Percentiles rank a stretch among this genome's conserved stretches.
Conservation (phyloP, 2,797 vertebrate species). For the Epinephelus awoara region DNA sequence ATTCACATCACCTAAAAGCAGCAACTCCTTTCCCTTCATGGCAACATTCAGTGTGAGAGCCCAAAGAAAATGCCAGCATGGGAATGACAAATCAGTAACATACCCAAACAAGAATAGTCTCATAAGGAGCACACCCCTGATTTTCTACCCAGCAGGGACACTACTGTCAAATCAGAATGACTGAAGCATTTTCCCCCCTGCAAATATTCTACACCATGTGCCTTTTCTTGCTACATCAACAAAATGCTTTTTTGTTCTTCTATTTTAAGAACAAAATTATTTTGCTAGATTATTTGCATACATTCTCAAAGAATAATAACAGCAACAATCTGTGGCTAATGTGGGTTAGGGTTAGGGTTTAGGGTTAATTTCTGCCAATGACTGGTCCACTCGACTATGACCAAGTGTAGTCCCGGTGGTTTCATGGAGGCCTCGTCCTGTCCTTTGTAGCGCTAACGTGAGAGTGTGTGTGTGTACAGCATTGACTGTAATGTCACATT, state of each 20-base stretch:
- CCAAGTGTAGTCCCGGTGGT: slow-evolving; percentile 12
- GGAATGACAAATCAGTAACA: slow-evolving; percentile 5
- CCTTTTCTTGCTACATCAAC: neutral
- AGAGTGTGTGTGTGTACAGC: slow-evolving; percentile 12
- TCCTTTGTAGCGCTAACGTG: slow-evolving; percentile 30
- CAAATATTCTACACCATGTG: neutral
- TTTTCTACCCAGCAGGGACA: slow-evolving; percentile 2
- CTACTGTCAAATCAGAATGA: neutral
- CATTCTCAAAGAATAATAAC: neutral
- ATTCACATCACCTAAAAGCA: slow-evolving; percentile 9
- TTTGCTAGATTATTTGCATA: neutral
- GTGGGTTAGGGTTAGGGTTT: too few species aligned
- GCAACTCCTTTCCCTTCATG: slow-evolving; percentile 3
- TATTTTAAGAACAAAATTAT: too few species aligned
- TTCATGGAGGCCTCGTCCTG: slow-evolving; percentile 19
- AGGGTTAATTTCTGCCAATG: slow-evolving; percentile 7
- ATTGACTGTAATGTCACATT: slow-evolving; percentile 70
- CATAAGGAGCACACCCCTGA: neutral
- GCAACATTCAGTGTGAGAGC: neutral
- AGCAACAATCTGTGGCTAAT: neutral
- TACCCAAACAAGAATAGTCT: neutral
- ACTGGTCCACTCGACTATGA: slow-evolving; percentile 23
- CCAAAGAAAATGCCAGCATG: neutral
- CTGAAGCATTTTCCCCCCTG: neutral
- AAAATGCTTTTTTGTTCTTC: too few species aligned